Evolutionary conservation across 1,140 invertebrate species (phyloP).

Genomic region (Pinna nobilis): DNA sequence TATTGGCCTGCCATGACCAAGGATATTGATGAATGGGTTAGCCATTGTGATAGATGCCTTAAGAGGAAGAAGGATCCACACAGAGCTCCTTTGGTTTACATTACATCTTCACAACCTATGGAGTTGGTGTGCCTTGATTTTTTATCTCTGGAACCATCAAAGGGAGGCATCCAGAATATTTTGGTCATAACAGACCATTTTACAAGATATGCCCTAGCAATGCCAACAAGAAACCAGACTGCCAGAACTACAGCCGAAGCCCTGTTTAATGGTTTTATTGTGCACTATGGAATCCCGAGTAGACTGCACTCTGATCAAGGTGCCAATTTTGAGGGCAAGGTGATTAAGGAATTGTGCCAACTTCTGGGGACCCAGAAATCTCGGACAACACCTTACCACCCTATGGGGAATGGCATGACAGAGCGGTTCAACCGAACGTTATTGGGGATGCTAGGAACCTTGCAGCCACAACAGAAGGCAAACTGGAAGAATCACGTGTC

Average conservation of each 20-base stretch:
- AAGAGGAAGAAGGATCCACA: no score
- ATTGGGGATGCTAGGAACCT: slow-evolving; percentile 34
- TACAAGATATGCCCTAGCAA: neutral
- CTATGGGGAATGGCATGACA: slow-evolving; percentile 20
- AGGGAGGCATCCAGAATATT: no score
- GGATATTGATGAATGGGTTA: no score
- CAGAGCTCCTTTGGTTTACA: no score
- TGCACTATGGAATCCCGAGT: slow-evolving; percentile 26
- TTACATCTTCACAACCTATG: no score
- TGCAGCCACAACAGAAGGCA: slow-evolving; percentile 22
- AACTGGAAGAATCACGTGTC: slow-evolving; percentile 26
- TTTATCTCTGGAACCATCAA: no score
- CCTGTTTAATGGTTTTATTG: slow-evolving; percentile 23
- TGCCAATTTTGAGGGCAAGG: slow-evolving; percentile 21
- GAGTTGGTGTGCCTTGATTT: no score
- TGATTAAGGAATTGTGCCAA: slow-evolving; percentile 32
- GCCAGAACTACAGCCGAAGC: slow-evolving; percentile 11
- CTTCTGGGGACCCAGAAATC: slow-evolving; percentile 21
- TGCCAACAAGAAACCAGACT: neutral
- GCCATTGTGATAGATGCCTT: no score
- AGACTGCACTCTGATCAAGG: slow-evolving; percentile 29
- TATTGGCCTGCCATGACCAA: no score
- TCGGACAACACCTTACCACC: slow-evolving; percentile 36
- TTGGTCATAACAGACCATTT: no score
- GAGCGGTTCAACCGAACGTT: slow-evolving; percentile 36